Conservation (phyloP, 2,797 vertebrate species). For the Adelosebastes latens region DNA sequence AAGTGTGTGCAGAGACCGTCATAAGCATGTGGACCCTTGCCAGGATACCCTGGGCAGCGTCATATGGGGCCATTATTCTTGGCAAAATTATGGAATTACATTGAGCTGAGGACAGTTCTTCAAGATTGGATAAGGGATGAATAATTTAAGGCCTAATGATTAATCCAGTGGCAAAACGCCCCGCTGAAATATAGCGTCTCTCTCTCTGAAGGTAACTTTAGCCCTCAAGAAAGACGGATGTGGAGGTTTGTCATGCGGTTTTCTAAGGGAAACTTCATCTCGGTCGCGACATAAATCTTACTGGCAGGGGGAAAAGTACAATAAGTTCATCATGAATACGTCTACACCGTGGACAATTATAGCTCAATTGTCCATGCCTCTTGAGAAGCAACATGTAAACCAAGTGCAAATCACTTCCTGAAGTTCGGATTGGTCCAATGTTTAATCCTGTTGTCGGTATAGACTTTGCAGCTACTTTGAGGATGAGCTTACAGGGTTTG, state of each 20-base stretch:
- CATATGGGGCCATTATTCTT: slow-evolving; percentile 45
- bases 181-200: slow-evolving; percentile 60
- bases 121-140: slow-evolving; percentile 66
- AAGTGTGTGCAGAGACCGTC: not conserved
- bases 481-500: slow-evolving; percentile 78
- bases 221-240: slow-evolving; percentile 79
- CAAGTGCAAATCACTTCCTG: slow-evolving; percentile 49
- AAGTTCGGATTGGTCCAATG: slow-evolving; percentile 51
- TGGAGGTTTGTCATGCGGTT: slow-evolving; percentile 70
- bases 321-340: slow-evolving; percentile 52
- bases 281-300: slow-evolving; percentile 70
- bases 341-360: slow-evolving; percentile 55
- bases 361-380: slow-evolving; percentile 31
- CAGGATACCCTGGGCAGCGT: slow-evolving; percentile 22
- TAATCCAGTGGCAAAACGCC: slow-evolving; percentile 67
- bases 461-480: slow-evolving; percentile 75
- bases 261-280: slow-evolving; percentile 71
- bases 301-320: slow-evolving; percentile 62
- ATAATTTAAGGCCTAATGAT: slow-evolving; percentile 74
- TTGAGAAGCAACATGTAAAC: slow-evolving; percentile 51
- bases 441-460: slow-evolving; percentile 82
- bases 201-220: slow-evolving; percentile 76
- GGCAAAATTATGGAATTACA: slow-evolving; percentile 61
- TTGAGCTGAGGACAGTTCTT: slow-evolving; percentile 60
- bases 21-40: slow-evolving; percentile 17